Evolutionary conservation across 2,888 invertebrate species (phyloP).

Genomic region (Chloroclysta siterata): DNA sequence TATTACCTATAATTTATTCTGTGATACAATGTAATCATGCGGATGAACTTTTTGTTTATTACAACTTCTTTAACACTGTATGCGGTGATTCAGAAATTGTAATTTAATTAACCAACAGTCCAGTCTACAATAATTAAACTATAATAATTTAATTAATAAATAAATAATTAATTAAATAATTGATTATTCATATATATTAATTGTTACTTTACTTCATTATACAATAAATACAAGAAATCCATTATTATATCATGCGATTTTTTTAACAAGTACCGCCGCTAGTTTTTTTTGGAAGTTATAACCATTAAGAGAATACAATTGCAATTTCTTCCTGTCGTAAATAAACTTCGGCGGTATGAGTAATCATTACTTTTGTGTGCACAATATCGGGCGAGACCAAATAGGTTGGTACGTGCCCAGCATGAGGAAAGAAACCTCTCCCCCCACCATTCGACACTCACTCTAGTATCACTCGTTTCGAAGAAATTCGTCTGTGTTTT

Average conservation of each 20-base stretch:
- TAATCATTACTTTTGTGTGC: conserved; percentile 80
- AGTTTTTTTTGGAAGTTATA: conserved; percentile 75
- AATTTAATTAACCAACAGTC: no score
- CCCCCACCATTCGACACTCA: not conserved
- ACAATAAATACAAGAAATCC: conserved; percentile 1
- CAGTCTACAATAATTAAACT: no score
- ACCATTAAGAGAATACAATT: conserved; percentile 80
- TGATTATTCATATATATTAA: no score
- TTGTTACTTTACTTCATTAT: no score
- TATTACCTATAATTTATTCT: no score
- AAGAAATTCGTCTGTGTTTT: conserved; percentile 68
- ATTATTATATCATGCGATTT: conserved; percentile 13
- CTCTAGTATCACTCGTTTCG: conserved; percentile 49
- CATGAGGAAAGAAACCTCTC: conserved; percentile 47
- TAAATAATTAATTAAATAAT: no score
- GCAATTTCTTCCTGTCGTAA: conserved; percentile 84
- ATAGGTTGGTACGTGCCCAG: conserved; percentile 79
- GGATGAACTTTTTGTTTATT: no score
- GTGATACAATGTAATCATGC: no score
- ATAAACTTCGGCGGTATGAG: conserved; percentile 79
- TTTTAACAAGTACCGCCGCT: conserved; percentile 43
- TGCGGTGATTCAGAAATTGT: no score
- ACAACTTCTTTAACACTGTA: no score
- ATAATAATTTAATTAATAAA: no score
- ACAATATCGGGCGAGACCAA: conserved; percentile 77